Evolutionary conservation across 1,140 invertebrate species (phyloP).

Genomic region (Zophobas morio): DNA sequence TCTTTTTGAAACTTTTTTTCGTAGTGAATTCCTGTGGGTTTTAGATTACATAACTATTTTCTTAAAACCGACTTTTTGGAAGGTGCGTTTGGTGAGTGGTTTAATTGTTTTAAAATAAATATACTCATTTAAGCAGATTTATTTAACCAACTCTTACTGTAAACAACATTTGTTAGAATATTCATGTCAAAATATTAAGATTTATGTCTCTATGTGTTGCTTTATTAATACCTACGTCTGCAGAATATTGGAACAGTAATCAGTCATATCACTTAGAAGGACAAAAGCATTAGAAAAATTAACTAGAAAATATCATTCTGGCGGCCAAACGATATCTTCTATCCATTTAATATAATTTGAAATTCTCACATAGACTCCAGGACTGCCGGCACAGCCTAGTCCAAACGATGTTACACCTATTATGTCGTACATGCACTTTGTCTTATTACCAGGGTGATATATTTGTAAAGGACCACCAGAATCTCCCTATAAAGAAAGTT

Average conservation of each 20-base stretch:
- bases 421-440: conserved; percentile 70
- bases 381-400: conserved; percentile 66
- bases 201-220: too few relatives aligned
- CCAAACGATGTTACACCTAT: conserved; percentile 72
- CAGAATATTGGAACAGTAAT: neutral
- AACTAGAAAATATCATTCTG: neutral
- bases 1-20: too few relatives aligned
- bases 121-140: too few relatives aligned
- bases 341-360: conserved; percentile 73
- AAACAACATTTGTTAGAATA: too few relatives aligned
- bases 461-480: conserved; percentile 71
- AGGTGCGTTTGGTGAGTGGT: too few relatives aligned
- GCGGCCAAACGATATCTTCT: conserved; percentile 63
- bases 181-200: too few relatives aligned
- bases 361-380: conserved; percentile 74
- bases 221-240: too few relatives aligned
- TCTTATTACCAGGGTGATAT: conserved; percentile 39
- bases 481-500: conserved; percentile 62
- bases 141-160: too few relatives aligned
- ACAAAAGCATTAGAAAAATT: neutral
- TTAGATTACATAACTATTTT: too few relatives aligned
- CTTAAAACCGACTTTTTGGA: too few relatives aligned
- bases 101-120: too few relatives aligned
- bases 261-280: neutral
- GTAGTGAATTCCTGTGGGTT: too few relatives aligned